Conservation (phyloP, 2,113 vertebrate genomes). For the Zosterops hypoxanthus region DNA sequence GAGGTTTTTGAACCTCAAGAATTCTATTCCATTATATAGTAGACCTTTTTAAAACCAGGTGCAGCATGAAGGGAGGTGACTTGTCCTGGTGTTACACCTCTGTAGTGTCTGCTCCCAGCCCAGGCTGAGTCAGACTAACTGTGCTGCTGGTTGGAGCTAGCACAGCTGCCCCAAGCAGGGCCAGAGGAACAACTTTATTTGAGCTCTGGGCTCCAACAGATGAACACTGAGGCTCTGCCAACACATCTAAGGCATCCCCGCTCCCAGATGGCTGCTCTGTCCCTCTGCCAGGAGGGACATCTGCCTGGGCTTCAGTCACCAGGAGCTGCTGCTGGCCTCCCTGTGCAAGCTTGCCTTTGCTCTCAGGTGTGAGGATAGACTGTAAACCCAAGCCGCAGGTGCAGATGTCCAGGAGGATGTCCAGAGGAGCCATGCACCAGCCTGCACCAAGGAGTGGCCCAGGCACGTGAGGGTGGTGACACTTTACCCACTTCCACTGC, state of each 20-base stretch:
- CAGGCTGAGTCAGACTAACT: fast-evolving
- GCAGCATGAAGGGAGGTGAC: fast-evolving
- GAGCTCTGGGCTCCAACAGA: not conserved
- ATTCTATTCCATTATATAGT: fast-evolving
- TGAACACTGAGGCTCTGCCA: not conserved
- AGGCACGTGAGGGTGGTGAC: not conserved
- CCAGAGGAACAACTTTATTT: not conserved
- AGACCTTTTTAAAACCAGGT: not conserved
- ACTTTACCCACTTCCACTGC: not conserved
- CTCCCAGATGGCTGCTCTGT: not conserved
- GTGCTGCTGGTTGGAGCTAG: not conserved
- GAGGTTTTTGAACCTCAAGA: not conserved
- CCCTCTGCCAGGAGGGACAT: not conserved
- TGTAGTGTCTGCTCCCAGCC: not conserved
- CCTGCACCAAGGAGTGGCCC: not conserved
- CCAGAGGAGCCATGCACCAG: not conserved
- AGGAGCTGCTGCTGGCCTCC: not conserved
- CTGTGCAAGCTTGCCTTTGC: not conserved
- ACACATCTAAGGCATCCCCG: fast-evolving
- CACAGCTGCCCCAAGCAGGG: not conserved
- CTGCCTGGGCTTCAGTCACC: not conserved
- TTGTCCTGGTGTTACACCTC: not conserved
- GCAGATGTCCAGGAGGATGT: not conserved
- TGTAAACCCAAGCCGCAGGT: not conserved
- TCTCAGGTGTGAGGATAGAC: not conserved